Evolutionary conservation across 2,888 invertebrate genomes (phyloP), one percentile per base, ranked within the genome.

Genomic region (Ochlodes sylvanus): DNA sequence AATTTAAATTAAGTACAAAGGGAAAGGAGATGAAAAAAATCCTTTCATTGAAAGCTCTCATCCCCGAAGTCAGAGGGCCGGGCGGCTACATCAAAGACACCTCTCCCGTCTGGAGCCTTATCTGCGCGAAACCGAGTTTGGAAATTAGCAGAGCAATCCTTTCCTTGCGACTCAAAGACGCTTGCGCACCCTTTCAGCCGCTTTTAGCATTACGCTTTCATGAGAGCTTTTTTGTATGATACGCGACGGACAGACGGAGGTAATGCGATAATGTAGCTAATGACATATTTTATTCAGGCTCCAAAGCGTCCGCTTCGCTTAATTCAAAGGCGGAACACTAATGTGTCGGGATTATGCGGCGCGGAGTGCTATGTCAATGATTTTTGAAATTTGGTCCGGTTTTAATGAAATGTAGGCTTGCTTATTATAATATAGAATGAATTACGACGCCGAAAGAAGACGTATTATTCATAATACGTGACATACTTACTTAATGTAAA

Each of bases 1-100:
- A 93, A 93, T 93, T 93, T 93, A 93, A 93, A 93, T 93, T 93
- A 93, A 93, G 91, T 92, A 93, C 93, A 93, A 93, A 93, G 92
- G 89, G 89, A 92, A 90, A 89, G 90, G 88, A 91, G 91, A 91
- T 90, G 89, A 90, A 92, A 93, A 91, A 93, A 92, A 93, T 93
- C 93, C 93, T 93, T 93, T 93, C 92, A 93, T 90, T 90, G 92
- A 92, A 89, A 90, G 91, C 92, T 90, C 91, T 92, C 92, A 89
- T 91, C 86, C 86, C 86, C 85, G 85, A 89, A 91, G 90, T 87
- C 88, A 89, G 88, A 90, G 90, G 90, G 85, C 88, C 88, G 79
- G 88, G 88, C 89, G 90, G 92, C 89, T 85, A 92, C 92, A 92
- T 92, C 92, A 92, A 92, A 93, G 92, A 90, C 90, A 88, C 87